phyloP scores from a whole-genome alignment of 2,888 invertebrate species.

The Drosophila robusta region DNA sequence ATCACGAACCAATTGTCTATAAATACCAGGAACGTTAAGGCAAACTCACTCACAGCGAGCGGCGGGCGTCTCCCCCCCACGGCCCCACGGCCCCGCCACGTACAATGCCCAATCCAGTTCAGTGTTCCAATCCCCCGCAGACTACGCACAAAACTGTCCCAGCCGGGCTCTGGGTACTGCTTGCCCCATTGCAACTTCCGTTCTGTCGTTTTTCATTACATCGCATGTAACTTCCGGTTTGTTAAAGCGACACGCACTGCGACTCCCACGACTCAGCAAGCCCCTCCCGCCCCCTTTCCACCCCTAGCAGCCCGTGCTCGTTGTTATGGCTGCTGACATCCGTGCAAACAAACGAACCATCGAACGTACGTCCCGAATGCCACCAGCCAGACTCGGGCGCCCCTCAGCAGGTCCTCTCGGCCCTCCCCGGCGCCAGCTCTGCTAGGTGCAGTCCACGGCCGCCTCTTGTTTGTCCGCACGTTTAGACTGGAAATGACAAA shows the following conservation, averaged over 20 bases:
- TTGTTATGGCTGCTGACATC: conserved; percentile 75
- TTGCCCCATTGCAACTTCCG: conserved; percentile 69
- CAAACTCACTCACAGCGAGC: conserved; percentile 59
- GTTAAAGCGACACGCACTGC: conserved; percentile 79
- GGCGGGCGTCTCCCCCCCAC: conserved; percentile 12
- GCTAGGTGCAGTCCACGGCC: background rate
- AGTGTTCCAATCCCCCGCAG: conserved; percentile 25
- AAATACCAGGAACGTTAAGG: conserved; percentile 75
- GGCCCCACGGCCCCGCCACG: background rate
- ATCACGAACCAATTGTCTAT: conserved; percentile 81
- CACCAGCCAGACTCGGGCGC: conserved; percentile 48
- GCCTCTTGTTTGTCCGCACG: conserved; percentile 73
- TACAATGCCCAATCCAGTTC: background rate
- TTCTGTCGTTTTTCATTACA: conserved; percentile 79
- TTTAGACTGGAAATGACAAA: conserved; percentile 80
- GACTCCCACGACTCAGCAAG: conserved; percentile 38
- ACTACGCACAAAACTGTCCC: conserved; percentile 49
- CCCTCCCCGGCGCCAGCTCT: background rate
- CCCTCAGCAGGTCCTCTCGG: conserved; percentile 3
- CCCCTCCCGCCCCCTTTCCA: background rate
- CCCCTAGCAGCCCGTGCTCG: conserved; percentile 7
- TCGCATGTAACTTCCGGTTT: conserved; percentile 81
- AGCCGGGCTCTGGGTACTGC: conserved; percentile 18
- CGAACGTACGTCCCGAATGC: conserved; percentile 37
- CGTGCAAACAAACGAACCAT: conserved; percentile 66